Evolutionary conservation across 2,113 vertebrate species (phyloP).

Genomic region (Brienomyrus longianalis): DNA sequence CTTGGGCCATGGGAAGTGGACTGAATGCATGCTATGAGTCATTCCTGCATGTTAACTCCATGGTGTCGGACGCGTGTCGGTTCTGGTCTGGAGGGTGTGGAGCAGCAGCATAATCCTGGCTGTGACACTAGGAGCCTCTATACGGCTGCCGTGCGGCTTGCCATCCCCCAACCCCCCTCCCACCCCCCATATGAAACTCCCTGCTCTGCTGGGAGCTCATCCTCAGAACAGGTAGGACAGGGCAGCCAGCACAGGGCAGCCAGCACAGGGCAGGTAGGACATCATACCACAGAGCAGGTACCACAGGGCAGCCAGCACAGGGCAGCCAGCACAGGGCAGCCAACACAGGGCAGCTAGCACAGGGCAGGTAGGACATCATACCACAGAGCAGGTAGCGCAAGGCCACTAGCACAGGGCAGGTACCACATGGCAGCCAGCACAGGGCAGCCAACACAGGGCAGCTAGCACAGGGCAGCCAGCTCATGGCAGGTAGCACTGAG

Average conservation of each 20-base stretch:
- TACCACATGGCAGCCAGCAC: not conserved
- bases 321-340: not conserved
- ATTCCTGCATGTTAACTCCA: not conserved
- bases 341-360: too few relatives aligned
- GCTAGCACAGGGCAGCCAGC: too few relatives aligned
- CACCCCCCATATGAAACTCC: not conserved
- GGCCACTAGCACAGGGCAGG: too few relatives aligned
- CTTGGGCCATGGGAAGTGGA: not conserved
- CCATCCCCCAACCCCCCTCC: not conserved
- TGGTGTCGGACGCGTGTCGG: not conserved
- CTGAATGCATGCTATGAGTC: not conserved
- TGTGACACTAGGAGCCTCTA: not conserved
- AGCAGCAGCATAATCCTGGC: not conserved
- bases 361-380: too few relatives aligned
- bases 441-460: too few relatives aligned
- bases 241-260: too few relatives aligned
- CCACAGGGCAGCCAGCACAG: too few relatives aligned
- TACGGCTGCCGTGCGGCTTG: not conserved
- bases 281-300: too few relatives aligned
- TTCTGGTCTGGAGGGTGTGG: not conserved
- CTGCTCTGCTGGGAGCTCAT: not conserved
- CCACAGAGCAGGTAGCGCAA: too few relatives aligned
- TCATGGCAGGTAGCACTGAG: not conserved
- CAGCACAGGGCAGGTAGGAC: too few relatives aligned
- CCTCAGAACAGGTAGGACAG: not conserved